Evolutionary conservation across 1,140 invertebrate species (phyloP).

Genomic region (Calosoma granatense): DNA sequence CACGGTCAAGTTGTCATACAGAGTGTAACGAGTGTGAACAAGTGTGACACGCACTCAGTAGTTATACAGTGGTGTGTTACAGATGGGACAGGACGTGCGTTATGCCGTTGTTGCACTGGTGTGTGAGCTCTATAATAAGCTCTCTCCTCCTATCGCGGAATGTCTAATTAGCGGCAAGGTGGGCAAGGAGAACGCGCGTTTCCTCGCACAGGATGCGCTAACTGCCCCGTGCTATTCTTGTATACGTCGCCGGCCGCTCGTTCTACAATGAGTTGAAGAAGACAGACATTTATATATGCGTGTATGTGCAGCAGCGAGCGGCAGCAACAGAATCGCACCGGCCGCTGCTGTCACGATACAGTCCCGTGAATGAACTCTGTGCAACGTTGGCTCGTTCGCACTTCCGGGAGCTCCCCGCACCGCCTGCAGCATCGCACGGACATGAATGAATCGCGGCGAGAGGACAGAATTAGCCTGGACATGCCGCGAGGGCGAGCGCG

Average conservation of each 20-base stretch:
- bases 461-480: not conserved
- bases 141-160: not conserved
- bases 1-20: too few species aligned
- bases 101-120: not conserved
- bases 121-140: not conserved
- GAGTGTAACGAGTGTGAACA: too few species aligned
- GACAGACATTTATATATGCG: too few species aligned
- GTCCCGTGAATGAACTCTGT: not conserved
- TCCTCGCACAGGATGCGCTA: not conserved
- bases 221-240: not conserved
- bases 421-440: not conserved
- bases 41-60: too few species aligned
- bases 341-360: not conserved
- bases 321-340: too few species aligned
- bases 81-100: too few species aligned
- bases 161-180: not conserved
- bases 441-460: not conserved
- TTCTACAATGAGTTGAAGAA: too few species aligned
- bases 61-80: too few species aligned
- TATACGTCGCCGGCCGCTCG: too few species aligned
- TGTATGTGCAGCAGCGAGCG: too few species aligned
- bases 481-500: not conserved
- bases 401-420: not conserved
- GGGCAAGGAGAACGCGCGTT: not conserved
- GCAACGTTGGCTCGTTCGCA: not conserved